Base-by-base conservation (phyloP, 2,888 invertebrate species). In the Prosopocoilus inquinatus region DNA sequence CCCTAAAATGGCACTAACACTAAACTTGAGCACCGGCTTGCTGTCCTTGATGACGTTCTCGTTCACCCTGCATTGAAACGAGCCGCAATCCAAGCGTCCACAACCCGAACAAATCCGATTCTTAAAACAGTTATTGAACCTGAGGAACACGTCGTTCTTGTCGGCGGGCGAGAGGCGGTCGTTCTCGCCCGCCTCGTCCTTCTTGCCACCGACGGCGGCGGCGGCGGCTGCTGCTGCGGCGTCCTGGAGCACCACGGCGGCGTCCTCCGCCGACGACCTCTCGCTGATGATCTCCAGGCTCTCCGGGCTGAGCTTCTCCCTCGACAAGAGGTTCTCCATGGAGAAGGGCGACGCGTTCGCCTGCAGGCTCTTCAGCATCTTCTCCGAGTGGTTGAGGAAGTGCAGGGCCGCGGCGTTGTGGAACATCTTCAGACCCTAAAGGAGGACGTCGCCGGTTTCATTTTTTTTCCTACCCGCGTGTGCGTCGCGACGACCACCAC, bases 1-100 rank as follows among this genome's bases (percentile, higher is more conserved):
- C 1, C 92, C 92, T 68, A 94, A 80, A 67, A 94, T 94, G 44
- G 94, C 94, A 81, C 90, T 93, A 61, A 94, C 94, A 84, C 94
- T 94, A 78, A 94, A 94, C 78, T 94, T 94, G 68, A 94, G 81
- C 71, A 91, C 84, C 32, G 93, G 93, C 70, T 91, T 91, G 50
- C 64, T 71, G 64, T 76, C 76, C 53, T 76, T 76, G 52, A 74
- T 47, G 8, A 47, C 33, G 9, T 9, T 41, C 16, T 38, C 48
- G 20, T 51, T 53, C 54, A 76, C 65, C 58, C 75, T 68, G 63
- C 76, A 76, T 58, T 75, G 75, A 55, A 77, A 67, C 59, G 71
- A 73, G 60, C 82, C 82, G 61, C 84, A 84, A 47, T 84, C 83
- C 45, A 79, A 78, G 1, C 81, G 73, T 0, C 83, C 83, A 60